A percentile compares a stretch with the other conserved stretches of the same genome.
phyloP scores from a whole-genome alignment of 2,888 invertebrate genomes.

The Phragmatobia fuliginosa region DNA sequence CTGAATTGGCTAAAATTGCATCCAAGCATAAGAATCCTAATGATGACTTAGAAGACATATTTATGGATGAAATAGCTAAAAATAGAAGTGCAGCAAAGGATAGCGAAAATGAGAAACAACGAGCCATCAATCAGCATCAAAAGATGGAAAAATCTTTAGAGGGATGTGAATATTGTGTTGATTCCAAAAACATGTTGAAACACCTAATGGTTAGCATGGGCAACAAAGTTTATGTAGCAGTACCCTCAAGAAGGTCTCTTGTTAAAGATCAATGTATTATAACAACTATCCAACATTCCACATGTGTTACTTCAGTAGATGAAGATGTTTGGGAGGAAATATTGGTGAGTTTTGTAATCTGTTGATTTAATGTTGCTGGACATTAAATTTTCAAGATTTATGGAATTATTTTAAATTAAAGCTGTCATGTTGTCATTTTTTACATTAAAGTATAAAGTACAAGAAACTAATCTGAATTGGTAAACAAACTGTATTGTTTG shows the following conservation, averaged over 20 bases:
- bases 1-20: constrained; percentile 91
- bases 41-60: constrained; percentile 94
- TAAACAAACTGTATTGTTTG: background rate
- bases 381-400: background rate
- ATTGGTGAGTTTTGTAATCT: constrained; percentile 79
- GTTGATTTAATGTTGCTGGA: too few species aligned
- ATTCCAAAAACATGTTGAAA: constrained; percentile 92
- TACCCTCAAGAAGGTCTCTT: constrained; percentile 93
- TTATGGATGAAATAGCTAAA: constrained; percentile 91
- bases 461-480: background rate
- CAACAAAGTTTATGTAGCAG: constrained; percentile 92
- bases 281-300: constrained; percentile 92
- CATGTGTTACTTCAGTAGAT: constrained; percentile 94
- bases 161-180: constrained; percentile 94
- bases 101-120: constrained; percentile 87
- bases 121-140: constrained; percentile 91
- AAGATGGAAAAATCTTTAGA: constrained; percentile 90
- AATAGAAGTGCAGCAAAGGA: constrained; percentile 88
- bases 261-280: constrained; percentile 95
- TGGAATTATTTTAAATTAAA: background rate
- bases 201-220: constrained; percentile 94
- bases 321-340: constrained; percentile 98
- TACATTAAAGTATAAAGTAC: background rate
- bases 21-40: constrained; percentile 88
- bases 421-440: too few species aligned